Evolutionary conservation across 1,140 invertebrate species (phyloP), one percentile per base, ranked within the genome.

Genomic region (Macrocentrus cingulum): DNA sequence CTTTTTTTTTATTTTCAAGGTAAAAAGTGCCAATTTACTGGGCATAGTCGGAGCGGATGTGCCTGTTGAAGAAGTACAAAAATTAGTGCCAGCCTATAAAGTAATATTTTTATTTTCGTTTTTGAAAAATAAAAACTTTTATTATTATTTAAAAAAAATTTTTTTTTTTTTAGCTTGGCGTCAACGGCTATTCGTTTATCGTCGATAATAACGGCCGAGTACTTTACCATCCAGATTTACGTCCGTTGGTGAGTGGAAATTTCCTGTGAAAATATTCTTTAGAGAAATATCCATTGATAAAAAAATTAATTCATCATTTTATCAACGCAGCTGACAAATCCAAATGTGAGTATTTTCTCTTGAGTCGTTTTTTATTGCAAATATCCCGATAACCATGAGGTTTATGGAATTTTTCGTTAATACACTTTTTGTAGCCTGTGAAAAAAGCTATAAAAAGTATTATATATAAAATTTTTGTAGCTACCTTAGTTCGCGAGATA

Each of bases 171-270:
- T 80, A 96, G 92, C 83, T 98, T 62, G 95, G 95, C 60, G 92
- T 93, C 37, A 97, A 98, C 83, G 95, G 93, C 39, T 98, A 97
- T 81, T 92, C 94, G 8, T 98, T 98, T 81, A 90, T 95, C 74
- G 90, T 97, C 64, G 94, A 95, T 79, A 97, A 98, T 76, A 99
- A 99, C 83, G 97, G 97, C 44, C 92, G 97, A 76, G 86, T 98
- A 60, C 81, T 99, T 44, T 97, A 94, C 79, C 97, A 99, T 85
- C 97, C 97, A n/a, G 95, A 98, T 77, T 85, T 97, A 65, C 85
- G 94, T 66, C 94, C 95, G 59, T 79, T 94, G 80, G 91, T 95
- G 83, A 87, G 84, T 39, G 52, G 46, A 1, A 46, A 29, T 39
- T 62, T 32, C 46, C 42, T 22, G 42, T 20, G 32, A n/a, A n/a